These are phyloP conservation scores for Steatocranus sp. DNA, from an alignment of 2,797 vertebrate species.

Conservation along the genomic window DNA sequence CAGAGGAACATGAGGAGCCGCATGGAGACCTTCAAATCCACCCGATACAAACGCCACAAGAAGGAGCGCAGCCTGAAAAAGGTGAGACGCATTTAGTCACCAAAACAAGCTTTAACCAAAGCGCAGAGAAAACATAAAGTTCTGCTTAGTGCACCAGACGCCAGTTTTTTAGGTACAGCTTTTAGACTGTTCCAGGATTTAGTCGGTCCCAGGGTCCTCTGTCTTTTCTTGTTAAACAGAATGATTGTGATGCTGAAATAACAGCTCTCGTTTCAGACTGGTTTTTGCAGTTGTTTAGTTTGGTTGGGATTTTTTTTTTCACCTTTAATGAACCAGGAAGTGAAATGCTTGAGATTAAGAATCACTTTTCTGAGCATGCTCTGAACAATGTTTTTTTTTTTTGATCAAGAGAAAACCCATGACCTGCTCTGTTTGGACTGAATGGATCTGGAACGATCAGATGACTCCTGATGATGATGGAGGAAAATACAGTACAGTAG, in stretches of 20 bases:
- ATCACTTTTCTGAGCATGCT: not conserved
- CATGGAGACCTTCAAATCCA: slow-evolving; percentile 93
- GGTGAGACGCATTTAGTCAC: slow-evolving; percentile 56
- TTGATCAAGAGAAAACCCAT: not conserved
- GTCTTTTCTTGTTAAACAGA: rapidly evolving
- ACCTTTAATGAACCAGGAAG: not conserved
- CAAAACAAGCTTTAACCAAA: not conserved
- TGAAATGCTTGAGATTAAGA: not conserved
- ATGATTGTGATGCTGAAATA: not conserved
- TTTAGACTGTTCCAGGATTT: not conserved
- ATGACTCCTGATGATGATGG: not conserved
- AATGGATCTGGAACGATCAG: not conserved
- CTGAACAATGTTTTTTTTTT: not conserved
- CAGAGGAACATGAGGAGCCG: slow-evolving; percentile 96
- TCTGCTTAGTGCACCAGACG: rapidly evolving
- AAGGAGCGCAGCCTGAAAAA: slow-evolving; percentile 88
- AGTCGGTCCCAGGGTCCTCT: not conserved
- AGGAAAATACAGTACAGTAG: not conserved
- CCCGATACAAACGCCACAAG: slow-evolving; percentile 87
- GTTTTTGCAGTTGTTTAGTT: rapidly evolving
- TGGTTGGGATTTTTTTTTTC: not conserved
- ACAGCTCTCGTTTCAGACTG: not conserved
- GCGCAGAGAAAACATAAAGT: rapidly evolving
- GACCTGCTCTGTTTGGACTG: not conserved
- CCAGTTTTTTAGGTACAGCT: not conserved